Evolutionary conservation across 2,797 vertebrate genomes (phyloP), one percentile per base, ranked within the genome.

Genomic region (Hozukius guyotensis): DNA sequence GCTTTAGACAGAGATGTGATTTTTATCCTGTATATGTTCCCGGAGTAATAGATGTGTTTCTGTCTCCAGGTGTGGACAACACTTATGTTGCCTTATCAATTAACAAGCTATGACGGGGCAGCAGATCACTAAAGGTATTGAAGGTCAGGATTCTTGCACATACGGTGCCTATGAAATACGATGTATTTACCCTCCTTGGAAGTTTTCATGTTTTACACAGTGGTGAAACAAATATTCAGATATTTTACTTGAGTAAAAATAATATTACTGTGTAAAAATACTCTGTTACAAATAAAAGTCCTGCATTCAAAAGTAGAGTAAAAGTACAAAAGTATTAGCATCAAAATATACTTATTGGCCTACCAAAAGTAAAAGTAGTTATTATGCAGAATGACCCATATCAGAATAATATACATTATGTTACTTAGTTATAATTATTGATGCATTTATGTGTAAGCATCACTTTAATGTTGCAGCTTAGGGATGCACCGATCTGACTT

Each of bases 51-150:
- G 12, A 25, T 83, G 20, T 73, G 57, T 5, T 83, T 89, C 68
- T 62, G 24, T 86, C 75, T 79, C 24, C 91, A 96, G 96, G 96
- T 94, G 95, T 95, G 89, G 95, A 96, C 90, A 96, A 96, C 92
- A 96, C 95, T 27, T 96, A 96, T 27, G 94, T 96, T 80, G 95
- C 94, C 78, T 93, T 96, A 91, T 91, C 95, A 75, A 90, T 95
- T 60, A 95, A 96, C 84, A 94, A 93, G 85, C 84, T 93, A 78
- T 95, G 93, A 94, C 16, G 12, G 68, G 25, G 71, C 46, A n/a
- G 49, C 53, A 67, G 67, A 84, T 59, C 36, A 66, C 59, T 71
- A 53, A 78, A 92, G 87, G 93, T 93, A 91, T 32, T 55, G 9
- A 22, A 36, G 46, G 20, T 57, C 8, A 31, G 29, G 8, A 31